Base-by-base conservation (phyloP, 1,140 invertebrate genomes). In the Phthorimaea operculella region DNA sequence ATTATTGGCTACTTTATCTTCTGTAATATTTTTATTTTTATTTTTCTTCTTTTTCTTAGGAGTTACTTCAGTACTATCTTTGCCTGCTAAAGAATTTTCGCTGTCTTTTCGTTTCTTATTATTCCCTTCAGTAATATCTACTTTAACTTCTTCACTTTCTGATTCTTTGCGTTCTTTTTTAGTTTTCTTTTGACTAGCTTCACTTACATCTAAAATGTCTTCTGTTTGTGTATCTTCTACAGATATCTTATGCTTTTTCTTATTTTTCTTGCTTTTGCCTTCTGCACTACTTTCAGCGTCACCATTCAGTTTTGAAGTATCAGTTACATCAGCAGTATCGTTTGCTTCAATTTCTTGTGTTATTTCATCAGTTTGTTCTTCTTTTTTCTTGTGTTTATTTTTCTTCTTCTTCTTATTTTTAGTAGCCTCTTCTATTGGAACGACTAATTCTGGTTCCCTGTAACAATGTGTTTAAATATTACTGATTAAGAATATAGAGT, bases 361-460 rank as follows among this genome's bases (percentile, higher is more conserved):
- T 18, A 59, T 52, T 11, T 58, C 60, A 51, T 36, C 33, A 12
- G 33, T 28, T 48, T 63, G 57, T n/a, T 57, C 11, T 65, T 58
- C 59, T 36, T 59, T 44, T 59, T 76, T 72, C 63, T 63, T 59
- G n/a, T 57, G 8, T 65, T 58, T 60, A 39, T 60, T 44, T 59
- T 76, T 72, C 56, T 78, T 76, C 62, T 73, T 76, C 53, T 72
- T 71, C 61, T 75, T 79, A 58, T 83, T 79, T 62, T 68, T 74
- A 33, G 64, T 80, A 18, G 48, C 62, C 52, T 68, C 62, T 70
- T 77, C 73, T 44, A 69, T 34, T n/a, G 78, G 71, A 0, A 74
- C 72, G 9, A 79, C 67, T 57, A 78, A 57, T 68, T 85, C 77
- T 47, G 82, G 79, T 57, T 84, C 79, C 51, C 84, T 86, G 68